A percentile compares a stretch with the other conserved stretches of the same genome.
Conservation (phyloP, 2,113 vertebrate genomes). For the Pantherophis guttatus region DNA sequence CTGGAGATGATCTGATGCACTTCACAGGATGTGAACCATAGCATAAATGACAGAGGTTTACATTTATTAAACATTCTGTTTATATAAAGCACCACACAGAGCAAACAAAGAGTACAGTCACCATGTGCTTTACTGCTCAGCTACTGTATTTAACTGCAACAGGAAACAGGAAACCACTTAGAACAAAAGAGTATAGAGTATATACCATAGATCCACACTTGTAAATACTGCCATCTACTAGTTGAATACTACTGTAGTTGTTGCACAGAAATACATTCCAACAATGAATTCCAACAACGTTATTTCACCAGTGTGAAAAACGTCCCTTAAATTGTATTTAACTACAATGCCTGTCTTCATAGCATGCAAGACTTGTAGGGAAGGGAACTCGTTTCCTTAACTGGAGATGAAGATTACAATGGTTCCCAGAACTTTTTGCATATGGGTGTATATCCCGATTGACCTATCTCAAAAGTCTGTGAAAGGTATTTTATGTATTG, state of each 20-base stretch:
- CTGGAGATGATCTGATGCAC: not conserved
- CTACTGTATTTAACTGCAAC: not conserved
- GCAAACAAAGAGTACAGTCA: not conserved
- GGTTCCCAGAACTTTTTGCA: not conserved
- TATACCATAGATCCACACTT: not conserved
- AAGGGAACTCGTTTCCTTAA: not conserved
- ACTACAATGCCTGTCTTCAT: not conserved
- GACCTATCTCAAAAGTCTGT: not conserved
- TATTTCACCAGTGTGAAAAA: not conserved
- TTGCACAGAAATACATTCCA: not conserved
- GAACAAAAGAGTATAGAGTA: not conserved
- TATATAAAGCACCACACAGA: not conserved
- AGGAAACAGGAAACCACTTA: not conserved
- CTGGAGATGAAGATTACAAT: not conserved
- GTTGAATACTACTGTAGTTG: not conserved
- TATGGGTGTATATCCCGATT: not conserved
- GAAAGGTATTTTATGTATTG: not conserved
- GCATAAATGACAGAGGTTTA: not conserved
- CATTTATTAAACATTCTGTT: not conserved
- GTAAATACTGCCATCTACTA: not conserved
- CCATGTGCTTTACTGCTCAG: not conserved
- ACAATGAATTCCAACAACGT: not conserved
- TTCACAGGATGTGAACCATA: not conserved
- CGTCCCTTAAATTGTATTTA: not conserved
- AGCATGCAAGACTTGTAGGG: not conserved